Evolutionary conservation across 1,140 invertebrate genomes (phyloP), one percentile per base, ranked within the genome.

Genomic region (Phymorhynchus buccinoides): DNA sequence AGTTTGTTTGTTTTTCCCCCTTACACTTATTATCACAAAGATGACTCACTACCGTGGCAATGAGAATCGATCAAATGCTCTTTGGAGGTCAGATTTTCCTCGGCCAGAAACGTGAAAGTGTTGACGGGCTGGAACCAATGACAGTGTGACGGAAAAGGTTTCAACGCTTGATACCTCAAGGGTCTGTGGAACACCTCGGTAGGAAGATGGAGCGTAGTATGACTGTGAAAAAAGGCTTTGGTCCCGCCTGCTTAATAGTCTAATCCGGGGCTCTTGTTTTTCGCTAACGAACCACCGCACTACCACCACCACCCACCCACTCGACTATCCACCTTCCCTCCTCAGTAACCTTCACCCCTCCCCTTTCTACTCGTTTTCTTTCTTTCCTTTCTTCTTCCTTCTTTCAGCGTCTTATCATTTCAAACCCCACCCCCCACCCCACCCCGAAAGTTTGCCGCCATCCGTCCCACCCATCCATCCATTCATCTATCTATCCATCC

Each of bases 181-280:
- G n/a, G n/a, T n/a, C n/a, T n/a, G n/a, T n/a, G n/a, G n/a, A n/a
- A n/a, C n/a, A 16, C 4, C 22, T 4, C 56, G 22, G 56, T 62
- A 4, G 22, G 12, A 4, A 1, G 73, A 41, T 37, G 32, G 68
- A 75, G 14, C 73, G 73, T 75, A 27, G 37, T 75, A 41, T 75
- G 73, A 75, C 73, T 75, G 73, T 75, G 73, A 75, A 75, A 75
- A 41, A 39, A n/a, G n/a, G 35, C 9, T 9, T 75, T 75, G 73
- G 73, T 75, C 73, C 37, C 27, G 73, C 73, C 73, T 41, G 16
- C 14, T 75, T 75, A 16, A 41, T 18, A 41, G 73, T 41, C 73
- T 75, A 3, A 75, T 75, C 37, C 73, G 2, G 73, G 18, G 12
- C 73, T 37, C 73, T 75, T 41, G 35, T 41, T 41, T 75, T 41